Base-by-base conservation (phyloP, 1,140 invertebrate species). In the Tigriopus japonicus region DNA sequence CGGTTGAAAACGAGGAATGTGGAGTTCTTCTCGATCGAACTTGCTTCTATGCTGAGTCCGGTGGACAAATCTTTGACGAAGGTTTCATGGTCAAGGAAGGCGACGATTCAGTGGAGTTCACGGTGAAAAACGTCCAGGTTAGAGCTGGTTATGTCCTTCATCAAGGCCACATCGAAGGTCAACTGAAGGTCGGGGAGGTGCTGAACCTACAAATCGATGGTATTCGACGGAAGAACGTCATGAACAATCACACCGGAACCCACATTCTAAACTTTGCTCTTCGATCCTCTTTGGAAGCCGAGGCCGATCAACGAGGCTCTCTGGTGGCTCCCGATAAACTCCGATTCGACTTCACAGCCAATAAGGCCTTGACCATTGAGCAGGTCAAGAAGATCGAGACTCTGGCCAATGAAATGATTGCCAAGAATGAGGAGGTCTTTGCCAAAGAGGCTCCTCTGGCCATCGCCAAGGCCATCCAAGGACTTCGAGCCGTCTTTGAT, bases 231-330 rank as follows among this genome's bases (percentile, higher is more conserved):
- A 78, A 84, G 65, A 72, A 87, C 6, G 78, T 98, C 21, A 99
- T 99, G 96, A 95, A 88, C 68, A 99, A 99, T 74, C 96, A 99
- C 68, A 98, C 95, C 21, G 96, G 89, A 23, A 99, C 96, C 0
- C 96, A 99, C 74, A 81, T 93, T 52, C 75, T 99, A 0, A 99
- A 99, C 76, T 91, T 85, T 75, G 90, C 88, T 24, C 75, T 99
- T 42, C 77, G 94, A 55, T 81, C 82, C 70, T 87, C 98, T 19
- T 73, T 98, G 17, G 83, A 86, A 10, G 82, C 81, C 63, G 89
- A 94, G 67, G 83, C 88, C 45, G 94, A 99, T 72, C 96, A 99
- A 73, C 84, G 85, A 69, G 96, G 96, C 43, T 98, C 94, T 0
- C 76, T 99, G n/a, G 96, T 99, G 9, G 93, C 93, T 66, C 92